Conservation (phyloP, 1,140 invertebrate species). For the Thrips palmi region DNA sequence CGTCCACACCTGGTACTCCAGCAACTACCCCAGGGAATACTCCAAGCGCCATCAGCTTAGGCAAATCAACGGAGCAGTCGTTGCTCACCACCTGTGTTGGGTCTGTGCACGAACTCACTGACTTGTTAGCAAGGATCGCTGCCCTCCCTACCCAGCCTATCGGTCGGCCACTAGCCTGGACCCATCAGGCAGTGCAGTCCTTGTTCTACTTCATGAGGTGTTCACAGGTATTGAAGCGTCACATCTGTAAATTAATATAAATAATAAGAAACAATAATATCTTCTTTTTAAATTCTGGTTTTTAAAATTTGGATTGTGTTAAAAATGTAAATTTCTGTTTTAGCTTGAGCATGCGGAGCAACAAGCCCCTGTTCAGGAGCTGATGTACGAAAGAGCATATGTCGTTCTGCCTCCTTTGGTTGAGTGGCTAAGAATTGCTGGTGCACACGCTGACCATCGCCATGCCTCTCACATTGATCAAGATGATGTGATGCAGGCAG, state of each 20-base stretch:
- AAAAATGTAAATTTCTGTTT: constrained; percentile 5
- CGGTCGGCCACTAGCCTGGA: constrained; percentile 29
- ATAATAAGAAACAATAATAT: neutral
- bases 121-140: constrained; percentile 41
- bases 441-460: constrained; percentile 66
- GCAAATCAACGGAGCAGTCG: constrained; percentile 41
- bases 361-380: constrained; percentile 41
- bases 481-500: constrained; percentile 76
- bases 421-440: constrained; percentile 69
- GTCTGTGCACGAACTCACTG: constrained; percentile 53
- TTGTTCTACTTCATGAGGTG: constrained; percentile 84
- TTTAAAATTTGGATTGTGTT: constrained; percentile 4
- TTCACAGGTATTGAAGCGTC: constrained; percentile 38
- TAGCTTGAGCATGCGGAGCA: constrained; percentile 35
- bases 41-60: constrained; percentile 15
- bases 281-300: constrained; percentile 1
- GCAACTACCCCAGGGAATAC: neutral
- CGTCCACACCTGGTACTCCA: constrained; percentile 1
- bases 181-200: constrained; percentile 48
- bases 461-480: constrained; percentile 58
- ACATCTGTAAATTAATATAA: constrained; percentile 1
- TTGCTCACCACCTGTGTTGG: constrained; percentile 76
- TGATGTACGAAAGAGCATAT: constrained; percentile 72
- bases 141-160: constrained; percentile 23
- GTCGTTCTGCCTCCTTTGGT: constrained; percentile 70